Evolutionary conservation across 2,888 invertebrate genomes (phyloP), one percentile per base, ranked within the genome.

Genomic region (Lamproptera curius): DNA sequence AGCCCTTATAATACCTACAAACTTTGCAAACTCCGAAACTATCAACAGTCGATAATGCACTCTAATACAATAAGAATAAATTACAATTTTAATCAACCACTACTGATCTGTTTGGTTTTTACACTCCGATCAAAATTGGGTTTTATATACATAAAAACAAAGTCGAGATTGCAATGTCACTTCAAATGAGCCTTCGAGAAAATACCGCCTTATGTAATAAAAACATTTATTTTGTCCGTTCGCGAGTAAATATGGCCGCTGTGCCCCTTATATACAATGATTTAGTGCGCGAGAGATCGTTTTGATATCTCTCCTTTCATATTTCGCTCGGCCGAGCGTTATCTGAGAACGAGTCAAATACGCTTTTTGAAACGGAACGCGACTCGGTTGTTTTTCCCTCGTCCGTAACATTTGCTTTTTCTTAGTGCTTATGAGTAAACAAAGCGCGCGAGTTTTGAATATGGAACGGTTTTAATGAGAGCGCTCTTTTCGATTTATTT

Each of bases 141-240:
- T 64, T 57, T 28, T 78, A 72, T 63, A n/a, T 16, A 39, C 23
- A 46, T 15, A 6, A 2, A 0, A 0, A 1, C 55, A 71, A 66
- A 61, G 69, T 49, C 42, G 16, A 39, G 58, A 75, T 73, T 69
- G 33, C 47, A 35, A 28, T 55, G 44, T 1, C 6, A 15, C 6
- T 4, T 20, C 59, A 70, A 75, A 76, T 74, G 72, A 69, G 76
- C 76, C 76, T 80, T 73, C 67, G 83, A 87, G 86, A 85, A 84
- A 82, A 79, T 74, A 76, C n/a, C 82, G 80, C 73, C 79, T 83
- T 84, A 85, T 86, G 85, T 86, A 86, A 86, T 83, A 81, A 84
- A 85, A 86, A 86, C 85, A 84, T 86, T 85, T 86, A 84, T 87
- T 86, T 84, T 81, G 81, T 77, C 76, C 83, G 85, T 84, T 83